A percentile compares a stretch with the other conserved stretches of the same genome.
These are phyloP conservation scores for Pygoscelis adeliae DNA, from an alignment of 2,113 vertebrate genomes.

Conservation along the genomic window DNA sequence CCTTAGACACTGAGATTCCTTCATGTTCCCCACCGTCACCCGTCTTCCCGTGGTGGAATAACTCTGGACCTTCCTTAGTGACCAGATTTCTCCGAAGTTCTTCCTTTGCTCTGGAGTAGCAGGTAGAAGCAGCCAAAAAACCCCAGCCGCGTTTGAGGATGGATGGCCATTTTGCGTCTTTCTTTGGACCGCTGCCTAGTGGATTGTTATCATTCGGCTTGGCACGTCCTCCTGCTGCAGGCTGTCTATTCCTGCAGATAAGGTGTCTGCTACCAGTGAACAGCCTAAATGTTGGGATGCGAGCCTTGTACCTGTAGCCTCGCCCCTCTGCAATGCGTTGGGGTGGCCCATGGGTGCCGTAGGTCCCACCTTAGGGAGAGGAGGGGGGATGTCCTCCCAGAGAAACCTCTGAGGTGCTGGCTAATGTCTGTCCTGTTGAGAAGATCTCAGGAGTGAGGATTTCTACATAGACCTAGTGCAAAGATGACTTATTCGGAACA, in stretches of 20 bases:
- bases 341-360: neutral
- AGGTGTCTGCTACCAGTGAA: neutral
- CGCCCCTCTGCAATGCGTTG: fast-evolving
- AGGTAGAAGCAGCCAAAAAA: neutral
- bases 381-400: neutral
- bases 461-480: neutral
- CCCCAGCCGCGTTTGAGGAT: neutral
- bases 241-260: neutral
- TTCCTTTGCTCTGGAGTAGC: neutral
- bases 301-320: neutral
- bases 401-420: neutral
- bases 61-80: neutral
- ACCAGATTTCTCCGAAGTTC: neutral
- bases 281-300: neutral
- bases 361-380: neutral
- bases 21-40: neutral
- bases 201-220: fast-evolving
- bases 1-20: neutral
- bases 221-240: neutral
- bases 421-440: neutral
- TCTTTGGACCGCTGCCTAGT: neutral
- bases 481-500: neutral
- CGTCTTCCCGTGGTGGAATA: fast-evolving
- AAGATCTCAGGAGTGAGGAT: neutral
- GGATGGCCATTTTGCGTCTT: neutral